Evolutionary conservation across 2,888 invertebrate species (phyloP), one percentile per base, ranked within the genome.

Genomic region (Patella pellucida): DNA sequence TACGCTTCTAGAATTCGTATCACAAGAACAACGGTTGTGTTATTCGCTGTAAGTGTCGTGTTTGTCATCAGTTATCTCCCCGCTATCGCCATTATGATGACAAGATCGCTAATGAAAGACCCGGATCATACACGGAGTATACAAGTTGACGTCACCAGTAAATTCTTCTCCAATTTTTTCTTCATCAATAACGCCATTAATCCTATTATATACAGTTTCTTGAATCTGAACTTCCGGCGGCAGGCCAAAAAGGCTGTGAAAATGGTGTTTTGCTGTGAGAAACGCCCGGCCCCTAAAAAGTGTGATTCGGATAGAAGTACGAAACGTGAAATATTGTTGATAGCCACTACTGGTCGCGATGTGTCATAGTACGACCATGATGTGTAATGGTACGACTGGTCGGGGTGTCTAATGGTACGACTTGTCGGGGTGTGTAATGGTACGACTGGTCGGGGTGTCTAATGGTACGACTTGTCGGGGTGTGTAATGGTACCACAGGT

Each of bases 141-240:
- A 23, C 77, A 70, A 19, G 76, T 73, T 16, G 80, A 78, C 56
- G 77, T 79, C 2, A 71, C 76, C 51, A 74, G 72, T 56, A 83
- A 82, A 68, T 76, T 83, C 70, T 81, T 81, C 74, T 79, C 81
- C 15, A 83, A 83, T 73, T 81, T 79, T 54, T 78, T 73, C 78
- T 82, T 83, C 73, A 82, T 83, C 70, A 83, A 83, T 76, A 79
- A 83, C 69, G 79, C 83, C 62, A 83, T 81, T 76, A 83, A 83
- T 72, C 83, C 83, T 15, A 79, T 83, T 62, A 83, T 83, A 54
- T 83, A 83, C 80, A 83, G 83, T 56, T 83, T 83, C 69, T 76
- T 82, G 12, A 83, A 83, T 77, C 73, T 83, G 54, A 81, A 83
- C 75, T 83, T 83, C 75, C 73, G 83, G 15, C 78, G 73, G 14